Evolutionary conservation across 2,888 invertebrate species (phyloP).

Genomic region (Stenolophus ochropezus): DNA sequence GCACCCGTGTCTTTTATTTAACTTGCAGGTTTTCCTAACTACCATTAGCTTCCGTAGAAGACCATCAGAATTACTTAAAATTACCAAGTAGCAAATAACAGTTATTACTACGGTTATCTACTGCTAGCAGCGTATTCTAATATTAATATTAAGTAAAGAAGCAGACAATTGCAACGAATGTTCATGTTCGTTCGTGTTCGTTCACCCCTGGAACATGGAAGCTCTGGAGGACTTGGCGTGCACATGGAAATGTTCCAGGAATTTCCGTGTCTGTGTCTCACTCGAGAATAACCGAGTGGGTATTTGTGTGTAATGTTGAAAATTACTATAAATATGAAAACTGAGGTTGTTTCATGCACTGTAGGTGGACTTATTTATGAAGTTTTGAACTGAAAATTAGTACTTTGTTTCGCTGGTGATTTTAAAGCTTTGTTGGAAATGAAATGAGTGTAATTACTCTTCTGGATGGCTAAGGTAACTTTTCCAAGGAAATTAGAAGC

Average conservation of each 20-base stretch:
- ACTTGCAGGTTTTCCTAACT: background rate
- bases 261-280: slow-evolving; percentile 17
- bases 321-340: slow-evolving; percentile 30
- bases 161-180: slow-evolving; percentile 11
- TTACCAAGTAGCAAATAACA: slow-evolving; percentile 33
- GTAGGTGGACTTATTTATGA: slow-evolving; percentile 20
- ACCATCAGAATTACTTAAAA: slow-evolving; percentile 34
- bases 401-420: background rate
- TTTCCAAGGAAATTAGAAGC: background rate
- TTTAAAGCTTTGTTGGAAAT: slow-evolving; percentile 1
- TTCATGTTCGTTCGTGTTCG: background rate
- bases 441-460: background rate
- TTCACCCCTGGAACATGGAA: slow-evolving; percentile 6
- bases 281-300: slow-evolving; percentile 26
- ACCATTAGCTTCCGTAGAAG: slow-evolving; percentile 18
- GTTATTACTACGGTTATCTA: slow-evolving; percentile 36
- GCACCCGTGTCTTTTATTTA: background rate
- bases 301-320: slow-evolving; percentile 36
- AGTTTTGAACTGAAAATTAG: slow-evolving; percentile 12
- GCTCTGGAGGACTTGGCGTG: background rate
- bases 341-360: background rate
- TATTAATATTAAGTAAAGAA: slow-evolving; percentile 38
- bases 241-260: background rate
- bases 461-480: background rate
- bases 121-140: slow-evolving; percentile 7